phyloP scores from a whole-genome alignment of 2,888 invertebrate species.

The Apamea monoglypha region DNA sequence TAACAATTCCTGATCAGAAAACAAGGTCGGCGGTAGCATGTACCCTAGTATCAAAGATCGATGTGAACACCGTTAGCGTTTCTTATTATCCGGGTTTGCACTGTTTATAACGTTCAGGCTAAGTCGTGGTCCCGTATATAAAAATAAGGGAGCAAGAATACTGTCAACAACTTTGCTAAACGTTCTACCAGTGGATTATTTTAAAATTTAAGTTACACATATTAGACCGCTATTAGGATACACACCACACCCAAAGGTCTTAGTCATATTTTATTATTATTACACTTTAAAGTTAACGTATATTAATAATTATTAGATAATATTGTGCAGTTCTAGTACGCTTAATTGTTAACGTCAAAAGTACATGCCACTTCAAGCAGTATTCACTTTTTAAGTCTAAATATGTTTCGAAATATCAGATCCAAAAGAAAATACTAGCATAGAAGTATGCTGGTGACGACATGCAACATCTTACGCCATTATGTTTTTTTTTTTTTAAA shows the following conservation, averaged over 20 bases:
- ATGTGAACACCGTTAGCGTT: constrained; percentile 18
- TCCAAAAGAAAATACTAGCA: constrained; percentile 38
- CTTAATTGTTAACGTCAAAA: constrained; percentile 69
- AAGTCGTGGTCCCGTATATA: constrained; percentile 66
- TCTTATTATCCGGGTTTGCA: constrained; percentile 23
- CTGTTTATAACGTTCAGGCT: constrained; percentile 36
- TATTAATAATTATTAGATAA: constrained; percentile 67
- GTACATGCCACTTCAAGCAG: constrained; percentile 68
- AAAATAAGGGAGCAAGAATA: constrained; percentile 58
- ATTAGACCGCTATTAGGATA: constrained; percentile 68
- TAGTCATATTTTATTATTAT: constrained; percentile 68
- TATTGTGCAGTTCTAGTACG: constrained; percentile 74
- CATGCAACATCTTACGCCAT: constrained; percentile 1
- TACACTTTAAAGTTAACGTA: constrained; percentile 71
- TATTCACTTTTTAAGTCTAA: constrained; percentile 46
- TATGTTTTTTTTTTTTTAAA: neutral
- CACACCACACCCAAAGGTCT: constrained; percentile 69
- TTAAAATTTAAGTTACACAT: constrained; percentile 65
- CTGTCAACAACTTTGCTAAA: constrained; percentile 51
- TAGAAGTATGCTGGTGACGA: constrained; percentile 21
- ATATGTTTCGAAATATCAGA: constrained; percentile 30
- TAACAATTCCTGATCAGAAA: constrained; percentile 54
- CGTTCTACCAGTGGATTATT: constrained; percentile 47
- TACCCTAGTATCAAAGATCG: constrained; percentile 49
- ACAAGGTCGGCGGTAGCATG: constrained; percentile 49